phyloP scores from a whole-genome alignment of 2,797 vertebrate species.

The Semotilus atromaculatus region DNA sequence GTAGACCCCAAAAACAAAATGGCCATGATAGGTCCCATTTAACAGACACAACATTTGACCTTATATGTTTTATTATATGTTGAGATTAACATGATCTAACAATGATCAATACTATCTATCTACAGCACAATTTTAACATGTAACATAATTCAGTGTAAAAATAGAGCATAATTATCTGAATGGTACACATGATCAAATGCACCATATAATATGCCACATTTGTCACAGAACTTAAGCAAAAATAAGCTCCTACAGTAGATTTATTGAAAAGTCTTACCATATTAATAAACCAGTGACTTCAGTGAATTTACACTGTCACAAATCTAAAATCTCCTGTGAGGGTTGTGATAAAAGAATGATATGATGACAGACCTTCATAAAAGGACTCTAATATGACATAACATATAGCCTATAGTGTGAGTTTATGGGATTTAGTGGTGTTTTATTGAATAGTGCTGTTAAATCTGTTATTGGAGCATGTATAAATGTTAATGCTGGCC shows the following conservation, averaged over 20 bases:
- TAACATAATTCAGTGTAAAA: neutral
- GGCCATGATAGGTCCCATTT: neutral
- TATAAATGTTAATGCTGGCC: constrained; percentile 21
- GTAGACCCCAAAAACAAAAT: neutral
- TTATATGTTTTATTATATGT: too few relatives aligned
- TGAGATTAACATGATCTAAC: neutral
- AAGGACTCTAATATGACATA: constrained; percentile 4
- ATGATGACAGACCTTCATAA: constrained; percentile 2
- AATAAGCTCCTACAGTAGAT: neutral
- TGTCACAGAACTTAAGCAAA: neutral
- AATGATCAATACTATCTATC: neutral
- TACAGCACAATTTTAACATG: neutral
- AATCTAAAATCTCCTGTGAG: neutral
- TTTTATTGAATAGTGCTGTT: constrained; percentile 24
- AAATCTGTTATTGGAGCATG: constrained; percentile 41
- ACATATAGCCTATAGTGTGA: neutral
- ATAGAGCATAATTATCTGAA: neutral
- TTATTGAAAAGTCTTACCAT: neutral
- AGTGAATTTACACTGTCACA: neutral
- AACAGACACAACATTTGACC: neutral
- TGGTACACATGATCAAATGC: neutral
- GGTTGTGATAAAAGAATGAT: neutral
- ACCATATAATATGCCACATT: neutral
- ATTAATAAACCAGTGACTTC: neutral
- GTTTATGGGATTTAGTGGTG: constrained; percentile 9